Percentiles rank a stretch among this genome's conserved stretches.
These are phyloP conservation scores for Muscicapa adusta DNA, from an alignment of 2,113 vertebrate species.

Conservation along the genomic window DNA sequence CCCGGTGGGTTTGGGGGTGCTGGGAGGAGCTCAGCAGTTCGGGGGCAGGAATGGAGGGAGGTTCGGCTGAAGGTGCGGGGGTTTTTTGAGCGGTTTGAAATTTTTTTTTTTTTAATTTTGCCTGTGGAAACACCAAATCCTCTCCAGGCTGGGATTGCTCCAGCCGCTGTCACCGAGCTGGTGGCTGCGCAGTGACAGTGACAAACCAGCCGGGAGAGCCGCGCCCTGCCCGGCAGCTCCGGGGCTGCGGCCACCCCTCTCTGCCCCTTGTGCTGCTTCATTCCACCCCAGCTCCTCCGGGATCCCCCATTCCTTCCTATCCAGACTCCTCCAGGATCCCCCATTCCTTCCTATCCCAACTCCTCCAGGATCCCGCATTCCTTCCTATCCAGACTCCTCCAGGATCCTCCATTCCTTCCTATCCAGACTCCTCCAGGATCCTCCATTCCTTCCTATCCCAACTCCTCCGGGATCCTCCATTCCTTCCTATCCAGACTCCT, in stretches of 20 bases:
- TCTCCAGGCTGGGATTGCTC: not conserved
- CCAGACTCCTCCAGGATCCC: too few relatives aligned
- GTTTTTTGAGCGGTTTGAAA: accelerated
- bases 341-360: too few relatives aligned
- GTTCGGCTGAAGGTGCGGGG: not conserved
- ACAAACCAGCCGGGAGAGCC: not conserved
- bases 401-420: too few relatives aligned
- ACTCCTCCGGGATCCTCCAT: too few relatives aligned
- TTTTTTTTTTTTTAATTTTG: not conserved
- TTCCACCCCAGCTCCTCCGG: not conserved
- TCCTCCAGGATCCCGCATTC: too few relatives aligned
- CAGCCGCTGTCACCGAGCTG: not conserved
- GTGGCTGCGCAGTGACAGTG: not conserved
- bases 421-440: too few relatives aligned
- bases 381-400: accelerated
- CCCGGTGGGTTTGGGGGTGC: not conserved
- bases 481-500: too few relatives aligned
- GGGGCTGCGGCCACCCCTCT: not conserved
- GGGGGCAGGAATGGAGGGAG: not conserved
- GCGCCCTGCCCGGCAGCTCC: not conserved
- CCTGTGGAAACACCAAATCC: not conserved
- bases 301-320: too few relatives aligned
- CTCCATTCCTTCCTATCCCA: too few relatives aligned
- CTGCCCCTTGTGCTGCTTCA: not conserved
- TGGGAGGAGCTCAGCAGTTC: not conserved